These are phyloP conservation scores for Nowickia ferox DNA, from an alignment of 2,888 invertebrate genomes.

Conservation along the genomic window DNA sequence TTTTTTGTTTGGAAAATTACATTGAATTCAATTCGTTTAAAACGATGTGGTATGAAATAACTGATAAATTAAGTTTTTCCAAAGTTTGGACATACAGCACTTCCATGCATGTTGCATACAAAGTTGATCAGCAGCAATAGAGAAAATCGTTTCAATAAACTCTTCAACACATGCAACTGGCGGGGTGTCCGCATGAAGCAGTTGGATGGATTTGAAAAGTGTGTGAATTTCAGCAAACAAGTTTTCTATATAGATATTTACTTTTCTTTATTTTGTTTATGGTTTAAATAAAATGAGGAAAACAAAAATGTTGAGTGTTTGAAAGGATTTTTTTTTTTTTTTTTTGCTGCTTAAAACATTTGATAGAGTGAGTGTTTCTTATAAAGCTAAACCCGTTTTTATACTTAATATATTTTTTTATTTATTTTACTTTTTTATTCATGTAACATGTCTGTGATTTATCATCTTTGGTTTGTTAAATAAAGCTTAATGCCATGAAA, in stretches of 20 bases:
- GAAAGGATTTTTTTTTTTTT: constrained; percentile 23
- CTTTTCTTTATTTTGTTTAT: background rate
- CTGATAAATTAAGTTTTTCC: no score
- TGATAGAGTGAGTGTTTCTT: background rate
- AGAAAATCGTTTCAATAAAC: no score
- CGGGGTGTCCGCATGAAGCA: no score
- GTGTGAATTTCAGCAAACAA: constrained; percentile 57
- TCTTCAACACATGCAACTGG: no score
- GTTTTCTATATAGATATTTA: constrained; percentile 15
- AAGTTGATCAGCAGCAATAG: no score
- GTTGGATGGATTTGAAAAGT: background rate
- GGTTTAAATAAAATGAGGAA: constrained; percentile 57
- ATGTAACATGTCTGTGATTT: background rate
- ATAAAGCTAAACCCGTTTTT: constrained; percentile 17
- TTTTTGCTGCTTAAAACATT: background rate
- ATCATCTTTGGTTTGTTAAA: constrained; percentile 10
- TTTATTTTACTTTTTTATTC: constrained; percentile 1
- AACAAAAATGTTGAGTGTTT: constrained; percentile 47
- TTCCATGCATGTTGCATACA: no score
- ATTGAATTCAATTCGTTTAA: no score
- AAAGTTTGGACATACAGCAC: no score
- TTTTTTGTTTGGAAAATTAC: no score
- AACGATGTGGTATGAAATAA: no score
- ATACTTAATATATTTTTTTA: background rate
- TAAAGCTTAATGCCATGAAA: constrained; percentile 1